A percentile compares a stretch with the other conserved stretches of the same genome.
These are phyloP conservation scores for Arge pagana DNA, from an alignment of 2,888 invertebrate species.

Conservation along the genomic window DNA sequence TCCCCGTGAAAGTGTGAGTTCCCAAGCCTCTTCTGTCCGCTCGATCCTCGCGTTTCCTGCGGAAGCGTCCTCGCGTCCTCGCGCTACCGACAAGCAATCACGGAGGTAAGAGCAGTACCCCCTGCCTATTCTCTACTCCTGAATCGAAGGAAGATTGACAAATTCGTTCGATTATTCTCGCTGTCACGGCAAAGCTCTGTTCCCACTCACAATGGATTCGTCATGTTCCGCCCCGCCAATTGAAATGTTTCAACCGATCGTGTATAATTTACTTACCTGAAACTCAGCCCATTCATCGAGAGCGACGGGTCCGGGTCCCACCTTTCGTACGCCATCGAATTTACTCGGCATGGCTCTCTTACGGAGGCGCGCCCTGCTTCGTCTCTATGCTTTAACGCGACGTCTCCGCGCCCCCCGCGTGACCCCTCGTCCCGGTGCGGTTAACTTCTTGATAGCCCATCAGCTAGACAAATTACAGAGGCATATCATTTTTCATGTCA, in stretches of 20 bases:
- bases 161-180: slow-evolving; percentile 25
- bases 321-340: background rate
- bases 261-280: slow-evolving; percentile 24
- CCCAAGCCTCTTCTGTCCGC: slow-evolving; percentile 19
- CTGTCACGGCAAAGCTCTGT: slow-evolving; percentile 22
- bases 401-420: background rate
- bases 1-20: too few species aligned
- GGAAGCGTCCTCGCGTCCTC: too few species aligned
- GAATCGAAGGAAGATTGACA: slow-evolving; percentile 23
- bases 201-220: slow-evolving; percentile 19
- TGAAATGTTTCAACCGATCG: slow-evolving; percentile 24
- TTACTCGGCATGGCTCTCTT: slow-evolving; percentile 12
- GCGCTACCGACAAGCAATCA: too few species aligned
- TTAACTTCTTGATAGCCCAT: slow-evolving; percentile 22
- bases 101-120: too few species aligned
- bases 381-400: background rate
- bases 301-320: background rate
- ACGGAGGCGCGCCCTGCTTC: background rate
- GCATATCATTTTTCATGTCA: slow-evolving; percentile 20
- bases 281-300: slow-evolving; percentile 19
- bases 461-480: slow-evolving; percentile 21
- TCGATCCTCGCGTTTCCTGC: slow-evolving; percentile 9
- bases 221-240: slow-evolving; percentile 22
- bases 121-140: slow-evolving; percentile 11
- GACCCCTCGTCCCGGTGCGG: slow-evolving; percentile 1